Conservation (phyloP, 1,140 invertebrate genomes). For the Tribolium madens region DNA sequence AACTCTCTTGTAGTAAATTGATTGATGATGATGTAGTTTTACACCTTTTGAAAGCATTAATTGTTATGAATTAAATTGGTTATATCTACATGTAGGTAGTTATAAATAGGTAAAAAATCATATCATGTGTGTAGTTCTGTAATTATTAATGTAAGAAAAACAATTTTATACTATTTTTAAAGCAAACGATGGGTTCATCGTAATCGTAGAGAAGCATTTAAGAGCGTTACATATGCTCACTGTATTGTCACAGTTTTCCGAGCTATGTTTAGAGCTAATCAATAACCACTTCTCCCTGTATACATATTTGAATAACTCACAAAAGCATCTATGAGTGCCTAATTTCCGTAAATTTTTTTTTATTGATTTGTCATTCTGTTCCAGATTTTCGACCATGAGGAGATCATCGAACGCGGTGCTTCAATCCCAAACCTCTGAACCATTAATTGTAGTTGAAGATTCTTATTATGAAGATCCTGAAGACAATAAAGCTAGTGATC, state of each 20-base stretch:
- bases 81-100: too few species aligned
- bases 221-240: neutral
- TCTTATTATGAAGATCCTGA: conserved; percentile 77
- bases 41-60: too few species aligned
- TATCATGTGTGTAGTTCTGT: too few species aligned
- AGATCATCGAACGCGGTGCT: conserved; percentile 67
- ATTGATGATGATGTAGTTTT: too few species aligned
- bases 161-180: too few species aligned
- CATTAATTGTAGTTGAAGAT: conserved; percentile 85
- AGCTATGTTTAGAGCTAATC: conserved; percentile 44
- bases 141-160: too few species aligned
- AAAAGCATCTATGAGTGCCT: conserved; percentile 23
- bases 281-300: conserved; percentile 35
- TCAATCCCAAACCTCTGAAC: conserved; percentile 71
- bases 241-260: conserved; percentile 26
- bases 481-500: conserved; percentile 61
- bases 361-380: conserved; percentile 4
- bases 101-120: too few species aligned
- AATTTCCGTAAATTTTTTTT: too few species aligned
- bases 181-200: neutral
- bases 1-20: too few species aligned
- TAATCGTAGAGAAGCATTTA: conserved; percentile 1
- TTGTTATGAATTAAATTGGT: too few species aligned
- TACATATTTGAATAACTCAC: conserved; percentile 40
- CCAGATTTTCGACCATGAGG: conserved; percentile 59